phyloP scores from a whole-genome alignment of 2,113 vertebrate genomes.

The Circaetus gallicus region DNA sequence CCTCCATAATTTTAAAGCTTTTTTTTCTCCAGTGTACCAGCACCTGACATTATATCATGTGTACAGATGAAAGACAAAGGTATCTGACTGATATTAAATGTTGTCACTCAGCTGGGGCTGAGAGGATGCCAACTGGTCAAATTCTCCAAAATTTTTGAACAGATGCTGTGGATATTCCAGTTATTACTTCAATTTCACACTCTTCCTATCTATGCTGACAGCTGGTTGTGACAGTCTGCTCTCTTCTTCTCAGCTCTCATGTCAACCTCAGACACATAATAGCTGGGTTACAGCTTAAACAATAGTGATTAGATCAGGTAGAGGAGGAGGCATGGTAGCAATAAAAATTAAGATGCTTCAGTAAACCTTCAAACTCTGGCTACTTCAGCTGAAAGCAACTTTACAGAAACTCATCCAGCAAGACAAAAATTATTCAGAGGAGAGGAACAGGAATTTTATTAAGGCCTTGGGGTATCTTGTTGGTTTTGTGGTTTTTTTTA shows the following conservation, averaged over 20 bases:
- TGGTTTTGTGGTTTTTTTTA: not conserved
- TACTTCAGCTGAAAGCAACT: not conserved
- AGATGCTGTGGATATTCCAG: conserved; percentile 53
- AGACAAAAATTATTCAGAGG: not conserved
- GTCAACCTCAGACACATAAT: conserved; percentile 50
- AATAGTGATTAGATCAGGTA: conserved; percentile 55
- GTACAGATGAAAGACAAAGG: conserved; percentile 28
- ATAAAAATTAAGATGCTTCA: conserved; percentile 64
- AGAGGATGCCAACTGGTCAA: conserved; percentile 19
- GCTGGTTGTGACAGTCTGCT: conserved; percentile 54
- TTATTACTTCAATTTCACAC: conserved; percentile 63
- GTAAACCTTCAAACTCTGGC: conserved; percentile 22
- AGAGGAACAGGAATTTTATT: not conserved
- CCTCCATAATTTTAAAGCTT: conserved; percentile 39
- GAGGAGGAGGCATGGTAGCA: conserved; percentile 35
- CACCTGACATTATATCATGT: not conserved
- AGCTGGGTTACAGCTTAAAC: conserved; percentile 61
- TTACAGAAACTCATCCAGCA: not conserved
- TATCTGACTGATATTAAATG: conserved; percentile 36
- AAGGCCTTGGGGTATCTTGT: not conserved
- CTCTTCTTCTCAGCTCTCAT: conserved; percentile 44
- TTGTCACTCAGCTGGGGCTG: conserved; percentile 19
- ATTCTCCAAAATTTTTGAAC: conserved; percentile 47
- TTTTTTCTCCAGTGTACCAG: not conserved
- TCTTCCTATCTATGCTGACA: conserved; percentile 47